Evolutionary conservation across 2,888 invertebrate species (phyloP).

Genomic region (Iselma pallidipennis): DNA sequence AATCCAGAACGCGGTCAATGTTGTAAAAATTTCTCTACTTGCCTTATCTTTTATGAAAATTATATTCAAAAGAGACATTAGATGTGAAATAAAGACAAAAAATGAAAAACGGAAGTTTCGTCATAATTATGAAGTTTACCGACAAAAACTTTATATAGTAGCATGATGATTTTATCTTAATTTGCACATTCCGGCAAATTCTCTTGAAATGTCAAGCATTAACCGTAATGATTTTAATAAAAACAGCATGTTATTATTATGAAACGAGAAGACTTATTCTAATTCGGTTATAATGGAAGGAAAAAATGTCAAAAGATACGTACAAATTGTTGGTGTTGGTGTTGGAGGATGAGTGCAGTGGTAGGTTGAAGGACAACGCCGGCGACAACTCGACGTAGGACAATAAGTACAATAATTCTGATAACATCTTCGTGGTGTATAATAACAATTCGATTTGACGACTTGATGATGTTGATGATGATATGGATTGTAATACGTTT

Average conservation of each 20-base stretch:
- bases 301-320: no score
- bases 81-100: not conserved
- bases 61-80: not conserved
- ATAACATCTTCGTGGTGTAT: constrained; percentile 15
- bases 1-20: not conserved
- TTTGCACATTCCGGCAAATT: not conserved
- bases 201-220: not conserved
- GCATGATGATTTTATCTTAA: not conserved
- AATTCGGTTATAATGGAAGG: not conserved
- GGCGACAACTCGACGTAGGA: constrained; percentile 35
- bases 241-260: not conserved
- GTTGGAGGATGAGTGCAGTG: constrained; percentile 2
- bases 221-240: not conserved
- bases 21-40: not conserved
- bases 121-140: not conserved
- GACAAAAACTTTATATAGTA: not conserved
- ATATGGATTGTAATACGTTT: constrained; percentile 28
- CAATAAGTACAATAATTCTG: constrained; percentile 34
- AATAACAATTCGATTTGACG: constrained; percentile 15
- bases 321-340: constrained; percentile 9
- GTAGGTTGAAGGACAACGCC: constrained; percentile 29
- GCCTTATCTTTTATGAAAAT: not conserved
- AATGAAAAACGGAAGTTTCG: not conserved
- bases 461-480: constrained; percentile 23
- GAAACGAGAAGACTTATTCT: not conserved